Conservation (phyloP, 2,888 invertebrate genomes). For the Anticlea derivata region DNA sequence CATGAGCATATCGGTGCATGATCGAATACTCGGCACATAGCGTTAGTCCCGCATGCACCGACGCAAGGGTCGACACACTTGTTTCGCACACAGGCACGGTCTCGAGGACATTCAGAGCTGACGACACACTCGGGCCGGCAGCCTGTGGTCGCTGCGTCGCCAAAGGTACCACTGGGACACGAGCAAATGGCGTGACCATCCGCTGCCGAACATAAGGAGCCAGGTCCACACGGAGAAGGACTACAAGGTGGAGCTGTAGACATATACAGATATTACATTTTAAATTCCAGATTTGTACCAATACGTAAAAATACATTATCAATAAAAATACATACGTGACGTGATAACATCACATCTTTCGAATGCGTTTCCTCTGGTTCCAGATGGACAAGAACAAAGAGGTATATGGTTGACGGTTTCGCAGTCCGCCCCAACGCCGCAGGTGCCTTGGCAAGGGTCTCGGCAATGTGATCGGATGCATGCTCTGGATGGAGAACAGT, state of each 20-base stretch:
- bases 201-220: conserved; percentile 86
- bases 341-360: conserved; percentile 81
- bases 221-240: conserved; percentile 91
- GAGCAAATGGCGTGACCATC: conserved; percentile 88
- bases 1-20: conserved; percentile 90
- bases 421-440: conserved; percentile 92
- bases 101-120: conserved; percentile 90
- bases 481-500: conserved; percentile 91
- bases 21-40: conserved; percentile 86
- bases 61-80: conserved; percentile 92
- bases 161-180: conserved; percentile 89
- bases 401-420: conserved; percentile 89
- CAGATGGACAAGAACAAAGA: conserved; percentile 88
- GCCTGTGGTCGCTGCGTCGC: conserved; percentile 89
- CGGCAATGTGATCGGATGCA: conserved; percentile 93
- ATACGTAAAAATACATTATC: not conserved
- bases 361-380: conserved; percentile 87
- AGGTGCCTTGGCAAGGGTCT: conserved; percentile 92
- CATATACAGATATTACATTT: not conserved
- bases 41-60: conserved; percentile 91
- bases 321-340: conserved; percentile 54
- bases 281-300: not conserved
- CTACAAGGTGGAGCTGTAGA: conserved; percentile 84
- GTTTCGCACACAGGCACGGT: conserved; percentile 90
- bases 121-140: conserved; percentile 93